Conservation (phyloP, 2,113 vertebrate species). For the Ammodytes marinus region DNA sequence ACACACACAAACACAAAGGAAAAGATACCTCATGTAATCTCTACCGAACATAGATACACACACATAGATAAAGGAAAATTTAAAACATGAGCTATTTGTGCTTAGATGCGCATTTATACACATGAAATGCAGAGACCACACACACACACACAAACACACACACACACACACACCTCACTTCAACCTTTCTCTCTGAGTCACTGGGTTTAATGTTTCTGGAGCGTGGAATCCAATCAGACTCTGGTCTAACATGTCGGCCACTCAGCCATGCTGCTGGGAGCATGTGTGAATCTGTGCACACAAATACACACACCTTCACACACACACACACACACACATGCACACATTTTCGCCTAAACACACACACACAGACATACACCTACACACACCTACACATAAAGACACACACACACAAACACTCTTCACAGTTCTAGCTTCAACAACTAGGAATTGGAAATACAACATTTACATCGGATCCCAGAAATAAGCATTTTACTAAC, state of each 20-base stretch:
- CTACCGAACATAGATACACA: no score
- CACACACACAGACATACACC: background rate
- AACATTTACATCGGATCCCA: slow-evolving; percentile 17
- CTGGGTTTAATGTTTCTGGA: slow-evolving; percentile 69
- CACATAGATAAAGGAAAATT: no score
- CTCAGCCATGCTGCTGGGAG: slow-evolving; percentile 30
- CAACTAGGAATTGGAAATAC: slow-evolving; percentile 25
- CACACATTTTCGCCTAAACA: background rate
- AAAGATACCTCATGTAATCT: no score
- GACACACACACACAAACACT: no score
- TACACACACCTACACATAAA: background rate
- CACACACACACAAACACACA: slow-evolving; percentile 5
- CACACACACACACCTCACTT: slow-evolving; percentile 2
- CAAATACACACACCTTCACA: background rate
- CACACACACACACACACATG: background rate
- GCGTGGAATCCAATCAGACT: slow-evolving; percentile 73
- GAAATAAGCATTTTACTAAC: slow-evolving; percentile 10
- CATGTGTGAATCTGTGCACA: background rate
- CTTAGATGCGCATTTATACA: background rate
- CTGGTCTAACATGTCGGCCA: slow-evolving; percentile 62
- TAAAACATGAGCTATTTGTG: background rate
- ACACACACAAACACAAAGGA: slow-evolving; percentile 12
- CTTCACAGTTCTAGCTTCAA: slow-evolving; percentile 42
- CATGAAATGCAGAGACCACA: background rate
- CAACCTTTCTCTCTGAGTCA: slow-evolving; percentile 48